Evolutionary conservation across 2,113 vertebrate genomes (phyloP), one percentile per base, ranked within the genome.

Genomic region (Miniopterus natalensis): DNA sequence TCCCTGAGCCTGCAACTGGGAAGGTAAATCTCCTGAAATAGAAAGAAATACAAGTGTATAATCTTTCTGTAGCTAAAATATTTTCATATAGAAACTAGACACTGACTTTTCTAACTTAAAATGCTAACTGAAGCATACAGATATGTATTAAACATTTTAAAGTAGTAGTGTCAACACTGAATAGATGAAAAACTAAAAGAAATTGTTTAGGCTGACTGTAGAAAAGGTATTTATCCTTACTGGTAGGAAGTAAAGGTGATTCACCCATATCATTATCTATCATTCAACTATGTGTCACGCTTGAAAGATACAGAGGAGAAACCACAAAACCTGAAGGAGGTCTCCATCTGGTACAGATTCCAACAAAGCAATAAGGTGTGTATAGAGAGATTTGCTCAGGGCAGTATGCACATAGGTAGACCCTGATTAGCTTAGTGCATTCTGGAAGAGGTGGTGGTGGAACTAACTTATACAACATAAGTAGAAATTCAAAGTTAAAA

Each of bases 11-110:
- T 94, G 74, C 61, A 79, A 73, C 85, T 70, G 87, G 18, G 57
- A 74, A 95, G 93, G 49, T 55, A 73, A 29, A 70, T 95, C 97
- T 94, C 97, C 98, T 98, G 95, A 97, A 98, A 98, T 0, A 94
- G 47, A 98, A 97, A 96, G 11, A 40, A 45, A 68, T 74, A 95
- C 78, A 71, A 42, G 8, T 5, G 65, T 95, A 36, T 36, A 78
- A 0, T 20, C 27, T 93, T 92, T 36, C 51, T 31, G 40, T 36
- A 55, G 57, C 27, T 95, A 66, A 88, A 86, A 95, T 55, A 59
- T 25, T 40, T 78, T 59, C 8, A 89, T 83, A 81, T 7, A 68
- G 92, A 85, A 96, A 40, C 13, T 42, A 86, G 29, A 57, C 27
- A 88, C 0, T 75, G 23, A 70, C 49, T 81, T 61, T 71, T 21